These are phyloP conservation scores for Hippolais icterina DNA, from an alignment of 2,113 vertebrate species.

Conservation along the genomic window DNA sequence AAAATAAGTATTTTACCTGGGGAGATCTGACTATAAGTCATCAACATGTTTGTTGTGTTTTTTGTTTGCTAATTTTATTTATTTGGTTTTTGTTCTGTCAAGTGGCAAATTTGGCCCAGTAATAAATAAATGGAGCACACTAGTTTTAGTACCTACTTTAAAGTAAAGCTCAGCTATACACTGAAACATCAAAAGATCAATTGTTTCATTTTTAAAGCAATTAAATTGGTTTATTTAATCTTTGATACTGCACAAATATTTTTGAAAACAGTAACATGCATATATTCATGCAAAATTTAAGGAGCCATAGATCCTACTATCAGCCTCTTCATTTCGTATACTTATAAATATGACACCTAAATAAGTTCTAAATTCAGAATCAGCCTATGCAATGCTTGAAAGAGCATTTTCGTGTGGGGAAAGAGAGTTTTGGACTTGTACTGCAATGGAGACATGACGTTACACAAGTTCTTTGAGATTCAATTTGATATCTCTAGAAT, in stretches of 20 bases:
- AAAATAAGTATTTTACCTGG: constrained; percentile 39
- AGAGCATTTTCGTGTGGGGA: not conserved
- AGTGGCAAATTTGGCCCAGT: constrained; percentile 33
- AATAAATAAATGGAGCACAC: not conserved
- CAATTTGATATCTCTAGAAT: not conserved
- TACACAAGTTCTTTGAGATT: not conserved
- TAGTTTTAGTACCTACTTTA: not conserved
- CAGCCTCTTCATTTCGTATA: not conserved
- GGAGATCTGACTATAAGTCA: constrained; percentile 6
- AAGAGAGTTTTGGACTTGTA: not conserved
- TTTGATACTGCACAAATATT: not conserved
- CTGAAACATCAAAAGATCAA: not conserved
- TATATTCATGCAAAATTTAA: not conserved
- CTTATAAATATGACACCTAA: not conserved
- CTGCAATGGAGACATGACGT: not conserved
- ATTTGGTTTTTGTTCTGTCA: not conserved
- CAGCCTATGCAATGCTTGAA: not conserved
- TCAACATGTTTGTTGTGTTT: not conserved
- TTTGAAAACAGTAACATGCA: not conserved
- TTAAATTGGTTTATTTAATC: not conserved
- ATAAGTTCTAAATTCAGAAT: not conserved
- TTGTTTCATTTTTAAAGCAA: not conserved
- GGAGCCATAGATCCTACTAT: not conserved
- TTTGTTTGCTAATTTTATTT: not conserved
- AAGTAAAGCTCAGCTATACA: not conserved